These are phyloP conservation scores for Albula glossodonta DNA, from an alignment of 2,113 vertebrate species.

Conservation along the genomic window DNA sequence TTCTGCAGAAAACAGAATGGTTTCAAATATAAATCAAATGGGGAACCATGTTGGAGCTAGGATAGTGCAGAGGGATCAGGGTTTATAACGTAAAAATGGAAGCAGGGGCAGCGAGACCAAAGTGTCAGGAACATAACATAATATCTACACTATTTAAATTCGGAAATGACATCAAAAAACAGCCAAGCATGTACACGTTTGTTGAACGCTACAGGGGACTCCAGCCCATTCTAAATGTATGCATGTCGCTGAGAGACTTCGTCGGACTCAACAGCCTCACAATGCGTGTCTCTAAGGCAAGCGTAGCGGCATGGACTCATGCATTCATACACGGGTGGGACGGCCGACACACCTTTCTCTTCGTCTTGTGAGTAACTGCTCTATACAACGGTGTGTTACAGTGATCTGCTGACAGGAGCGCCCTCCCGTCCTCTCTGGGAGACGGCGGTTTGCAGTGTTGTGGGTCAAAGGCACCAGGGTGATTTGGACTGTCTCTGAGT, in stretches of 20 bases:
- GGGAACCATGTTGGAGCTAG: neutral
- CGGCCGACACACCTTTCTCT: constrained; percentile 23
- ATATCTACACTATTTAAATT: constrained; percentile 19
- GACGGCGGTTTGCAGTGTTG: constrained; percentile 53
- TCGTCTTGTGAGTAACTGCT: neutral
- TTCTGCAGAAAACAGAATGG: neutral
- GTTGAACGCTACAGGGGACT: constrained; percentile 8
- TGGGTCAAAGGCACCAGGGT: constrained; percentile 59
- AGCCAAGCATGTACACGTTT: constrained; percentile 16
- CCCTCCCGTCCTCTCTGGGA: neutral
- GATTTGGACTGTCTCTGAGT: constrained; percentile 42
- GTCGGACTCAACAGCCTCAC: constrained; percentile 9
- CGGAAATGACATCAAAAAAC: neutral
- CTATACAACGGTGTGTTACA: constrained; percentile 36
- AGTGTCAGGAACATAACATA: neutral
- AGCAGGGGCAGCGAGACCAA: neutral
- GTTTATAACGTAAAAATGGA: neutral
- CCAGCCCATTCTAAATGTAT: constrained; percentile 12
- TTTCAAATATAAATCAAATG: neutral
- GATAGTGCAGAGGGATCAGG: neutral
- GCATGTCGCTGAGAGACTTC: constrained; percentile 31
- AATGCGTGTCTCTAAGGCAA: constrained; percentile 7
- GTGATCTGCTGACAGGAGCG: neutral
- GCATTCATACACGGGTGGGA: neutral
- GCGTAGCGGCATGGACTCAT: constrained; percentile 7